Percentiles rank a stretch among this genome's conserved stretches.
These are phyloP conservation scores for Gortyna flavago DNA, from an alignment of 2,888 invertebrate species.

Conservation along the genomic window DNA sequence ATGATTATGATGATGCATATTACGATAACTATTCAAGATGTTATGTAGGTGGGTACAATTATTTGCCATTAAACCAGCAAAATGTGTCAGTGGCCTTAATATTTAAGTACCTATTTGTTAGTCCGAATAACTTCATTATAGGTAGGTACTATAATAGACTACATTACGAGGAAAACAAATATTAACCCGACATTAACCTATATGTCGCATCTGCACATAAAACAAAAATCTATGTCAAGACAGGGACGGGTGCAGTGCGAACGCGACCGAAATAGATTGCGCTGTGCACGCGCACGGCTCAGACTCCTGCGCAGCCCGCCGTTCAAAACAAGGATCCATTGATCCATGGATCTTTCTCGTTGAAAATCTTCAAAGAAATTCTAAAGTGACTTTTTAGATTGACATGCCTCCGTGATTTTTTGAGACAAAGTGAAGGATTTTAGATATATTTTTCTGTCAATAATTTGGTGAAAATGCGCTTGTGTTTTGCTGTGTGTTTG, in stretches of 20 bases:
- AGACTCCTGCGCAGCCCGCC: conserved; percentile 79
- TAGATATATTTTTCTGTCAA: conserved; percentile 42
- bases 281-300: conserved; percentile 76
- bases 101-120: conserved; percentile 13
- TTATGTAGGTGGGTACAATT: neutral
- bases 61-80: neutral
- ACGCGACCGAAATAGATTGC: conserved; percentile 86
- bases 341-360: conserved; percentile 67
- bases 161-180: conserved; percentile 9
- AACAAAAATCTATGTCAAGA: conserved; percentile 80
- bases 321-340: conserved; percentile 76
- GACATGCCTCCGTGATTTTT: conserved; percentile 66
- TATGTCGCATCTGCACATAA: conserved; percentile 61
- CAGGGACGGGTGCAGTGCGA: conserved; percentile 80
- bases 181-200: conserved; percentile 19
- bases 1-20: too few species aligned
- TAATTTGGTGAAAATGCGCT: conserved; percentile 71
- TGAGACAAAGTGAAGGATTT: conserved; percentile 40
- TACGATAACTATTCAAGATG: neutral
- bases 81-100: neutral
- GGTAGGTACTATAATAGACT: neutral
- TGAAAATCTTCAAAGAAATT: conserved; percentile 31
- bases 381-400: conserved; percentile 25
- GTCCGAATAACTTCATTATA: conserved; percentile 1
- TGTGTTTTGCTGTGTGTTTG: conserved; percentile 66